Percentiles rank a stretch among this genome's conserved stretches.
Conservation (phyloP, 2,888 invertebrate species). For the Epistrophe grossulariae region DNA sequence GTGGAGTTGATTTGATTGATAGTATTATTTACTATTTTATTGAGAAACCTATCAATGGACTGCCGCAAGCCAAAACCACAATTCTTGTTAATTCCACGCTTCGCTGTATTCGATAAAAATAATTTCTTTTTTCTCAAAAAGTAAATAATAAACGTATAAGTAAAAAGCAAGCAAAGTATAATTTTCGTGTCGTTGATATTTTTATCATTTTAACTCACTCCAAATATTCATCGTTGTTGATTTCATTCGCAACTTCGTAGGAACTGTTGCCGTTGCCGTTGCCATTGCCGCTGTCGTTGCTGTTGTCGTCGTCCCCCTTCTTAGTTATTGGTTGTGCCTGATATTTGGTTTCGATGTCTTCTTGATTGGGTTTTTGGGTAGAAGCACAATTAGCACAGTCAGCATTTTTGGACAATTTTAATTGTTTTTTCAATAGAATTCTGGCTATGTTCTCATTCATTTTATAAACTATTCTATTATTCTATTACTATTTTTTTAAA, state of each 20-base stretch:
- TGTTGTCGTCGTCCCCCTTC: not conserved
- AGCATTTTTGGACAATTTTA: slow-evolving; percentile 46
- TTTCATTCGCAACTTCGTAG: slow-evolving; percentile 34
- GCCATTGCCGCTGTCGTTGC: slow-evolving; percentile 2
- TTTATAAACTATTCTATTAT: not conserved
- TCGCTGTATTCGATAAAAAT: not conserved
- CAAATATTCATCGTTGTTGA: slow-evolving; percentile 54
- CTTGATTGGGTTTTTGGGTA: slow-evolving; percentile 49
- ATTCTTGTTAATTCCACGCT: not conserved
- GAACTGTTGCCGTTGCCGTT: slow-evolving; percentile 2
- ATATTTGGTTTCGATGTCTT: slow-evolving; percentile 32
- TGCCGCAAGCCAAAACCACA: slow-evolving; percentile 7
- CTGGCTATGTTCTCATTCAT: slow-evolving; percentile 62
- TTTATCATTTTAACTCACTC: slow-evolving; percentile 51
- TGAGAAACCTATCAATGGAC: slow-evolving; percentile 13
- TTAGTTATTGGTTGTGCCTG: slow-evolving; percentile 5
- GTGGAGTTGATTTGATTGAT: slow-evolving; percentile 13
- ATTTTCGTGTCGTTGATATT: slow-evolving; percentile 23
- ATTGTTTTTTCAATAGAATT: slow-evolving; percentile 49
- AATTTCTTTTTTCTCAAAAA: not conserved
- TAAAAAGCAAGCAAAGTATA: not conserved
- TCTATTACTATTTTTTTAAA: no score
- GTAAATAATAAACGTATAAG: not conserved
- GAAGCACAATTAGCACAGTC: slow-evolving; percentile 42
- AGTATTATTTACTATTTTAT: slow-evolving; percentile 61